Percentiles rank a stretch among this genome's conserved stretches.
These are phyloP conservation scores for Gavia stellata DNA, from an alignment of 2,113 vertebrate species.

Conservation along the genomic window DNA sequence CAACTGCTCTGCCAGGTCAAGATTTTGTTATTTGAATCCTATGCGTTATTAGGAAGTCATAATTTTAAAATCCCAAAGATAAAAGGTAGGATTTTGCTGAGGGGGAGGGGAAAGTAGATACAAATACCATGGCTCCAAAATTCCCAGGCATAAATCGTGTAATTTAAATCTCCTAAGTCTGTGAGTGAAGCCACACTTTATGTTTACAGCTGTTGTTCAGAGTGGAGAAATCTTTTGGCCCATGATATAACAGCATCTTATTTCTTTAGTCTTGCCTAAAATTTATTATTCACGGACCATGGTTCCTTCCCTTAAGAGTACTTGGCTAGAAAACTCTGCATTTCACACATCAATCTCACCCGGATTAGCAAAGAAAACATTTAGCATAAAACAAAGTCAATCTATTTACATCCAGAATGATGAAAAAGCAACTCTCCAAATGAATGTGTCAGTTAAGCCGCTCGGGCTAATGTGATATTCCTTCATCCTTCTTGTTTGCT, in stretches of 20 bases:
- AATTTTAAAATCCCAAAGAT: conserved; percentile 8
- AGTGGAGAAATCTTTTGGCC: conserved; percentile 23
- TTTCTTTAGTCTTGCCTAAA: conserved; percentile 55
- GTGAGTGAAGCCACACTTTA: neutral
- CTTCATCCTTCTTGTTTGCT: neutral
- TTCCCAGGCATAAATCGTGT: conserved; percentile 23
- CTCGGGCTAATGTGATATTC: neutral
- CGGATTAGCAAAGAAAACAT: conserved; percentile 67
- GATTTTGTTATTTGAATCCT: conserved; percentile 4
- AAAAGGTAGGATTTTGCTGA: conserved; percentile 5
- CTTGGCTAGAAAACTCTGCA: conserved; percentile 31
- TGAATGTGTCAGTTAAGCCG: neutral
- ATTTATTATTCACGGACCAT: conserved; percentile 50
- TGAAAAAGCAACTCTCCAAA: conserved; percentile 23
- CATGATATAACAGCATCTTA: neutral
- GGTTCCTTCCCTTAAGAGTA: conserved; percentile 19
- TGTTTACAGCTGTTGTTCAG: conserved; percentile 43
- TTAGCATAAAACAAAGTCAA: conserved; percentile 36
- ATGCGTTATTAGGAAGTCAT: neutral
- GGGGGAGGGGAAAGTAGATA: neutral
- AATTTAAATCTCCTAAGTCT: conserved; percentile 45
- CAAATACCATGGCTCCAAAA: neutral
- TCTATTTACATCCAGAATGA: conserved; percentile 32
- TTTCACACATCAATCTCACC: conserved; percentile 49
- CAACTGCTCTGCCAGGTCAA: neutral